Percentiles rank a stretch among this genome's conserved stretches.
phyloP scores from a whole-genome alignment of 1,140 invertebrate genomes.

The Drosophila obscura region DNA sequence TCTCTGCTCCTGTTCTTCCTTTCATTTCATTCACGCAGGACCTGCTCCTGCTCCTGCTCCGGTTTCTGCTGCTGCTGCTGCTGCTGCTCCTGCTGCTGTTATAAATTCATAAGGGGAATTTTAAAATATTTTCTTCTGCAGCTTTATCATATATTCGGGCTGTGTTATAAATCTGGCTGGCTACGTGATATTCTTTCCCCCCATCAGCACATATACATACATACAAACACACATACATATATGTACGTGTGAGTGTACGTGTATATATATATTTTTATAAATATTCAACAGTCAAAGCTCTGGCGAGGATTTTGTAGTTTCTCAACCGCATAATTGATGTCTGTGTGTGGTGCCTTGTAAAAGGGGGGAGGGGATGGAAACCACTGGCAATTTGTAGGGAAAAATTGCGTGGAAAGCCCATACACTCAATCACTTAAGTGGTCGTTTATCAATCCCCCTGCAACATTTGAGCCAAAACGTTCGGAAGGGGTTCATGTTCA shows the following conservation, averaged over 20 bases:
- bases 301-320: slow-evolving; percentile 20
- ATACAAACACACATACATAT: neutral
- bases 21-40: slow-evolving; percentile 48
- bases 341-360: slow-evolving; percentile 15
- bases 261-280: slow-evolving; percentile 45
- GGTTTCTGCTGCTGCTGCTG: slow-evolving; percentile 1
- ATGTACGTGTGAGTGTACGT: too few species aligned
- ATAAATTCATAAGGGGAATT: slow-evolving; percentile 78
- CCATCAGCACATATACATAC: slow-evolving; percentile 8
- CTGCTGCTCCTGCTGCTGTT: slow-evolving; percentile 39
- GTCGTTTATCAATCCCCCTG: slow-evolving; percentile 50
- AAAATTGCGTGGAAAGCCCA: slow-evolving; percentile 51
- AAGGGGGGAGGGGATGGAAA: neutral
- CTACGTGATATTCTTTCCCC: slow-evolving; percentile 59
- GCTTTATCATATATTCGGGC: slow-evolving; percentile 50
- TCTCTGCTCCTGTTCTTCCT: slow-evolving; percentile 13
- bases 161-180: slow-evolving; percentile 44
- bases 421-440: slow-evolving; percentile 65
- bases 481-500: slow-evolving; percentile 9
- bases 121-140: slow-evolving; percentile 55
- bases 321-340: slow-evolving; percentile 59
- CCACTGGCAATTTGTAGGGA: slow-evolving; percentile 45
- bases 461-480: neutral
- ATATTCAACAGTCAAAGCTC: slow-evolving; percentile 60
- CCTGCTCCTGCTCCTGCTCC: slow-evolving; percentile 10